Percentiles rank a stretch among this genome's conserved stretches.
phyloP scores from a whole-genome alignment of 92 coral and sea anemone species.

The Phymanthus crucifer region DNA sequence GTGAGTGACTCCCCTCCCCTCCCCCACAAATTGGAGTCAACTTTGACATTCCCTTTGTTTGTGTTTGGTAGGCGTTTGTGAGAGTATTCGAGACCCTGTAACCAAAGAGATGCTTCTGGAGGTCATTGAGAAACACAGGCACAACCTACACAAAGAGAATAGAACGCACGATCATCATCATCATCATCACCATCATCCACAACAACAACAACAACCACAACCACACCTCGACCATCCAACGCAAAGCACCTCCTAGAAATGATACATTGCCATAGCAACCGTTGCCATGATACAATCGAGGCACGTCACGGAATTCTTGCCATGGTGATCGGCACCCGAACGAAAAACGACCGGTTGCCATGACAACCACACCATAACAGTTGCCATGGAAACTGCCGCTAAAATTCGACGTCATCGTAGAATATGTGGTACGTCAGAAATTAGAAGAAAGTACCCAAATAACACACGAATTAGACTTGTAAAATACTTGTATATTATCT shows the following conservation, averaged over 20 bases:
- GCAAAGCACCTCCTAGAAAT: not conserved
- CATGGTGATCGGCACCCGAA: too few species aligned
- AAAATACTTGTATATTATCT: too few species aligned
- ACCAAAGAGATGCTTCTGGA: slow-evolving; percentile 81
- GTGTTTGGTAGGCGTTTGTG: slow-evolving; percentile 76
- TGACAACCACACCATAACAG: too few species aligned
- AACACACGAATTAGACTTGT: too few species aligned
- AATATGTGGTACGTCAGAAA: too few species aligned
- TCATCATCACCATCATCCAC: slow-evolving; percentile 23
- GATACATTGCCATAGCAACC: not conserved
- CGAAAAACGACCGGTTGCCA: too few species aligned
- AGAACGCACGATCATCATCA: slow-evolving; percentile 20
- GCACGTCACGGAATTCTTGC: too few species aligned
- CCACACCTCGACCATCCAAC: slow-evolving; percentile 20
- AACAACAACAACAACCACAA: slow-evolving; percentile 7
- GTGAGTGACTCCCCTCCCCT: too few species aligned
- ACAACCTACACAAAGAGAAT: slow-evolving; percentile 26
- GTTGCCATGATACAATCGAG: not conserved
- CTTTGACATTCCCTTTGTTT: not conserved
- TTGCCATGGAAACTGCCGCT: too few species aligned
- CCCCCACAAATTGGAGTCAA: not conserved
- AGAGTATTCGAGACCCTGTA: slow-evolving; percentile 86
- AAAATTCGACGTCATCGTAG: too few species aligned
- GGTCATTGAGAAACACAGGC: slow-evolving; percentile 80
- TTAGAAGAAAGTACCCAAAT: too few species aligned